Base-by-base conservation (phyloP, 2,888 invertebrate genomes). In the Synergus gifuensis region DNA sequence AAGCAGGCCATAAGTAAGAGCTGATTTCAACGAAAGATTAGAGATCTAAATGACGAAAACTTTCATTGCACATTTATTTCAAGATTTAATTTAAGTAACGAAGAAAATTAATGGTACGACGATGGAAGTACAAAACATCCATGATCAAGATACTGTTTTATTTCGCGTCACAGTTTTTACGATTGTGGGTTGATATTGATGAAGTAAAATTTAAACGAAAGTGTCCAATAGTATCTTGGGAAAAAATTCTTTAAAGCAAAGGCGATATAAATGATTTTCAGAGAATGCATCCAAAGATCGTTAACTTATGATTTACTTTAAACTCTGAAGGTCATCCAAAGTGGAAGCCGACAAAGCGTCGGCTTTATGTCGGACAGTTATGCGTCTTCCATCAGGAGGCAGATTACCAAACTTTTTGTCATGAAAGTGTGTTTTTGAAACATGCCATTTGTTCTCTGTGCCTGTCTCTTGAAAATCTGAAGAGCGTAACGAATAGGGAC, bases 391-490 rank as follows among this genome's bases (percentile, higher is more conserved):
- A 82, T 79, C 84, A 82, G 49, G 80, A 83, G 79, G 80, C 78
- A 85, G 88, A 90, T 90, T 88, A 86, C 85, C 82, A 81, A 79
- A 79, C 83, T 89, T 89, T 88, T 89, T 88, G 79, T 81, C 80
- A 81, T 67, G 76, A 85, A 81, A 87, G 89, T 91, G 87, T 89
- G 89, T 91, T 91, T 91, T 90, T 88, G 88, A 91, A 90, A 90
- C 87, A 90, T 88, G 88, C 87, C 86, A 87, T 88, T 86, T 83
- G 86, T 88, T 89, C 16, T 49, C 16, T 28, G 14, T 49, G 18
- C 28, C 80, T 44, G 11, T 42, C 36, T 76, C 76, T 76, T 76
- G 64, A 78, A 82, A 82, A 81, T 79, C 79, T 81, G 60, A 40
- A 42, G n/a, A 73, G 54, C 79, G 77, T 79, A 67, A 64, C 80